These are phyloP conservation scores for Ptychoptera contaminata DNA, from an alignment of 2,888 invertebrate species.

Conservation along the genomic window DNA sequence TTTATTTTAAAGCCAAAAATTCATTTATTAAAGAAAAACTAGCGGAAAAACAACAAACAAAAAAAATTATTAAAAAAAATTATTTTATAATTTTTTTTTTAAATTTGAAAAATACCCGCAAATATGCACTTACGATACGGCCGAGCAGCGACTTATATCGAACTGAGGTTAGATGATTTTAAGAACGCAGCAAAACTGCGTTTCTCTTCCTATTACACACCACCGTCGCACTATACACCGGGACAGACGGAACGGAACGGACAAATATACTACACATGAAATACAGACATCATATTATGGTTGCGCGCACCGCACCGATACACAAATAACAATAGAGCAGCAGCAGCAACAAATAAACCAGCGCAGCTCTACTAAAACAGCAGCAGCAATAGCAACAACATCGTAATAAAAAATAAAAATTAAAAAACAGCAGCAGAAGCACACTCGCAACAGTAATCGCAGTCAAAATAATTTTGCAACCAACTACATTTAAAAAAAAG, in stretches of 20 bases:
- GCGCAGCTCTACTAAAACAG: constrained; percentile 2
- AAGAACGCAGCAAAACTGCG: constrained; percentile 13
- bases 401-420: background rate
- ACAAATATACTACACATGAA: background rate
- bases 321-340: constrained; percentile 4
- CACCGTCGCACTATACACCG: background rate
- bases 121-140: constrained; percentile 7
- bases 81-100: background rate
- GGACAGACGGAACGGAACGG: background rate
- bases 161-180: constrained; percentile 15
- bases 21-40: background rate
- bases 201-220: constrained; percentile 7
- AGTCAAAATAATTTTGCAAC: background rate
- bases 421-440: background rate
- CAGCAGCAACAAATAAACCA: constrained; percentile 5
- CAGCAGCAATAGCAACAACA: constrained; percentile 4
- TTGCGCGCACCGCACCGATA: constrained; percentile 1
- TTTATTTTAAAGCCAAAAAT: background rate
- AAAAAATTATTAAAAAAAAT: background rate
- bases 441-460: background rate
- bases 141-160: constrained; percentile 19
- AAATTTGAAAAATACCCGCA: background rate
- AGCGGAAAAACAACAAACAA: background rate
- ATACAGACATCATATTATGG: background rate
- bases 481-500: background rate